Evolutionary conservation across 2,113 vertebrate genomes (phyloP), one percentile per base, ranked within the genome.

Genomic region (Solea senegalensis): DNA sequence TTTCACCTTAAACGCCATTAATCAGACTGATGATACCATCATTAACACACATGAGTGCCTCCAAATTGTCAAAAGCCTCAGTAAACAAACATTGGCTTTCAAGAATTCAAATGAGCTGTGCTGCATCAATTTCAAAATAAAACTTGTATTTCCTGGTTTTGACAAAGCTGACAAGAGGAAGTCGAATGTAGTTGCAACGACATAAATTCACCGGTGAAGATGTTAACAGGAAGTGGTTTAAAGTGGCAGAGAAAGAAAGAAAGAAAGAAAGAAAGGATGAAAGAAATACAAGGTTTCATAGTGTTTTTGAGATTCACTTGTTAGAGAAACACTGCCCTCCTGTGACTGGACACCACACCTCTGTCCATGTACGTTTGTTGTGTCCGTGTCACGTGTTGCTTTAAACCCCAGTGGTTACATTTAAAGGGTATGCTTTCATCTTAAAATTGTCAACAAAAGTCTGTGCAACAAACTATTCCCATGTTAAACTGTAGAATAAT

Each of bases 271-370:
- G 21, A 21, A 21, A 21, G 21, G 1, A 21, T 1, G 21, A 34
- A 34, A 39, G 39, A 6, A 43, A 39, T 54, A 21, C 5, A 16
- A 34, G 21, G 58, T 72, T 59, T 69, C 41, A 27, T 3, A 14
- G n/a, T n/a, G 40, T 59, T 21, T 59, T 21, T 60, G 13, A 43
- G 41, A 16, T 59, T 55, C 8, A 26, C 26, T 78, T 71, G 14
- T 54, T 4, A 53, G 59, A 39, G 50, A 65, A 41, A 82, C 64
- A 65, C 82, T 81, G 86, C 89, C 84, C 76, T 81, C 80, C 28
- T 81, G 78, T 89, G 82, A 72, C 69, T 67, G 61, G 53, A 78
- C 55, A 67, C 16, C 1, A 9, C 0, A 10, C 11, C 12, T 48
- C 9, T 58, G 60, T 49, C 12, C 50, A 26, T 21, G 12, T 27